These are phyloP conservation scores for Sebastes schlegelii DNA, from an alignment of 2,113 vertebrate species.

Conservation along the genomic window DNA sequence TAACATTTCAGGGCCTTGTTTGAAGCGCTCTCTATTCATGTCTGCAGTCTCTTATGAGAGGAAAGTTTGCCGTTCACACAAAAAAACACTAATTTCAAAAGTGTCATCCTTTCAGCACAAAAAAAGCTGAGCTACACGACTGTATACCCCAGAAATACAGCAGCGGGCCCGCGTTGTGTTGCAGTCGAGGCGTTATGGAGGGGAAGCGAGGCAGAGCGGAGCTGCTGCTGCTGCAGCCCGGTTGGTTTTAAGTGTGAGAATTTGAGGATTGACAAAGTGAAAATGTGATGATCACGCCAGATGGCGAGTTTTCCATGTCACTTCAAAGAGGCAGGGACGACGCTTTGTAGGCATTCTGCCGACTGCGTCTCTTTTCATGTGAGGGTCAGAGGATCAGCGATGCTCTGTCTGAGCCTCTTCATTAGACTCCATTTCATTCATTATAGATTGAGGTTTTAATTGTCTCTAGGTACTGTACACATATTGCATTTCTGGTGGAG, in stretches of 20 bases:
- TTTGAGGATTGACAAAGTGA: conserved; percentile 68
- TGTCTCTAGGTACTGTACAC: conserved; percentile 59
- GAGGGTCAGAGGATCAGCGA: conserved; percentile 58
- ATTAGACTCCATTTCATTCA: conserved; percentile 71
- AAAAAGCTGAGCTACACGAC: background rate
- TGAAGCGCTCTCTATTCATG: background rate
- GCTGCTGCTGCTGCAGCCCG: conserved; percentile 19
- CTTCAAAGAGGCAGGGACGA: conserved; percentile 74
- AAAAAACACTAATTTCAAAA: too few species aligned
- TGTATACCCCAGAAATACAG: background rate
- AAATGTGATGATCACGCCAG: conserved; percentile 72
- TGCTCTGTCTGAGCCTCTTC: conserved; percentile 72
- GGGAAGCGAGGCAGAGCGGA: conserved; percentile 9
- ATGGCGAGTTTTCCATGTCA: conserved; percentile 72
- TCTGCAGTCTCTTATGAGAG: background rate
- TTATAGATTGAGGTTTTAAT: conserved; percentile 68
- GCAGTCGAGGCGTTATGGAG: conserved; percentile 16
- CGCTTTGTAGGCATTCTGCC: conserved; percentile 78
- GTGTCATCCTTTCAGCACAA: background rate
- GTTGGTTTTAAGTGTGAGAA: conserved; percentile 47
- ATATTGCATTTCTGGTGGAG: conserved; percentile 56
- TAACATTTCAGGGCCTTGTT: background rate
- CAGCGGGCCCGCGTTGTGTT: background rate
- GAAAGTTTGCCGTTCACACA: background rate
- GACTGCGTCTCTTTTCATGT: conserved; percentile 74